Conservation (phyloP, 2,888 invertebrate genomes). For the Ctena decussata region DNA sequence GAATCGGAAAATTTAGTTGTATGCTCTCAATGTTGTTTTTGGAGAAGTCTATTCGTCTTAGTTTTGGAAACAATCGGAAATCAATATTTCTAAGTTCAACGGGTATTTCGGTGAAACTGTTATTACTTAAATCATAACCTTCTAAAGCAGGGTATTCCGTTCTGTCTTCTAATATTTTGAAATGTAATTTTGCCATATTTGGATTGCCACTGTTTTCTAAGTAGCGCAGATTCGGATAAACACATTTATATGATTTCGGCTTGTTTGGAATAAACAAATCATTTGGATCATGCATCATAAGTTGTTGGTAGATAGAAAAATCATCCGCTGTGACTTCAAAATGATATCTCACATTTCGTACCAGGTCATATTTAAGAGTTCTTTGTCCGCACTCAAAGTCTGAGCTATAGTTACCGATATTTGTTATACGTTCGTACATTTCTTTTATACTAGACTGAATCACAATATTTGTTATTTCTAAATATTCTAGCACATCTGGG, state of each 20-base stretch:
- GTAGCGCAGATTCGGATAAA: slow-evolving; percentile 49
- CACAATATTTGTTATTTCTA: slow-evolving; percentile 31
- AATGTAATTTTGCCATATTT: slow-evolving; percentile 46
- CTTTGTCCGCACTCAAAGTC: slow-evolving; percentile 49
- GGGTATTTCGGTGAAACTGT: slow-evolving; percentile 42
- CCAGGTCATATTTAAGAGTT: slow-evolving; percentile 15
- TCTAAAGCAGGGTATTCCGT: slow-evolving; percentile 43
- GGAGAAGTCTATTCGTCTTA: slow-evolving; percentile 49
- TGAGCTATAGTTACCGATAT: slow-evolving; percentile 12
- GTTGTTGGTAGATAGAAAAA: not conserved
- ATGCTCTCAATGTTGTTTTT: slow-evolving; percentile 37
- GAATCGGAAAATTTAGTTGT: slow-evolving; percentile 14
- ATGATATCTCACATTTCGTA: slow-evolving; percentile 37
- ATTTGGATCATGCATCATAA: slow-evolving; percentile 23
- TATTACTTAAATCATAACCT: slow-evolving; percentile 47
- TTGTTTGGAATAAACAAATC: slow-evolving; percentile 15
- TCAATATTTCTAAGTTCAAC: slow-evolving; percentile 39
- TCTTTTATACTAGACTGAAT: slow-evolving; percentile 29
- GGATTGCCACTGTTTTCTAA: slow-evolving; percentile 53
- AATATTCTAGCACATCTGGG: slow-evolving; percentile 33
- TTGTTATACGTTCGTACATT: slow-evolving; percentile 8
- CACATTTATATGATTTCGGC: slow-evolving; percentile 12
- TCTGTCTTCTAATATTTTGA: slow-evolving; percentile 49
- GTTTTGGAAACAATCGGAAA: slow-evolving; percentile 42
- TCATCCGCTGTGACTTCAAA: slow-evolving; percentile 13